A percentile compares a stretch with the other conserved stretches of the same genome.
Evolutionary conservation across 1,140 invertebrate genomes (phyloP).

Genomic region (Augochlora pura): DNA sequence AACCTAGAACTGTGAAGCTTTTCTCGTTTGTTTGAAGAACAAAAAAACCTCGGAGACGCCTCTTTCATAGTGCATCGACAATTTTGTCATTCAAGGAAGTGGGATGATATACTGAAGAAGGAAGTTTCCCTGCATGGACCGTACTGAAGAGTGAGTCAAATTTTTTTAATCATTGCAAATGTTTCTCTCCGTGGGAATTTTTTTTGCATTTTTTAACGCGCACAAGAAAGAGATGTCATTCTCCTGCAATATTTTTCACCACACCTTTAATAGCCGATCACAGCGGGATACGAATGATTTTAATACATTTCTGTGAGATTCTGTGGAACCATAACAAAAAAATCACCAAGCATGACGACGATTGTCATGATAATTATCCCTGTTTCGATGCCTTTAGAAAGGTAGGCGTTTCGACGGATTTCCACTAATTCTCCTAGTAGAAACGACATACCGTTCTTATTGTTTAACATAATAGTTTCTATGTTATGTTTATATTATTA

Average conservation of each 20-base stretch:
- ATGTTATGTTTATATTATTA: neutral
- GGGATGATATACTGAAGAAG: constrained; percentile 68
- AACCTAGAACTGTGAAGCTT: neutral
- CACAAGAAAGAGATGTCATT: neutral
- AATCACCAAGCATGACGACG: constrained; percentile 68
- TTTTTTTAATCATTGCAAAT: neutral
- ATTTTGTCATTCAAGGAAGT: constrained; percentile 23
- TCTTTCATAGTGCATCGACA: neutral
- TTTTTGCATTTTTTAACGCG: neutral
- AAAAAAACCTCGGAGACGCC: neutral
- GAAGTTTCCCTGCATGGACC: constrained; percentile 66
- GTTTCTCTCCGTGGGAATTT: neutral
- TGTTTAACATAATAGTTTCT: no score
- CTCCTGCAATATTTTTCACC: neutral
- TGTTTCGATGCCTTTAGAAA: constrained; percentile 36
- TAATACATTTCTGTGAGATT: constrained; percentile 61
- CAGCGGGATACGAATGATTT: constrained; percentile 61
- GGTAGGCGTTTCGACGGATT: constrained; percentile 14
- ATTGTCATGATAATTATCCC: constrained; percentile 25
- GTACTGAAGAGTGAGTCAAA: constrained; percentile 68
- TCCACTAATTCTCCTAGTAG: neutral
- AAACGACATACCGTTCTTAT: neutral
- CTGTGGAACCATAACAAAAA: constrained; percentile 65
- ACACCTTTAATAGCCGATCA: constrained; percentile 45
- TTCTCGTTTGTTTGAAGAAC: neutral